Evolutionary conservation across 2,797 vertebrate species (phyloP), one percentile per base, ranked within the genome.

Genomic region (Steatocranus sp.): DNA sequence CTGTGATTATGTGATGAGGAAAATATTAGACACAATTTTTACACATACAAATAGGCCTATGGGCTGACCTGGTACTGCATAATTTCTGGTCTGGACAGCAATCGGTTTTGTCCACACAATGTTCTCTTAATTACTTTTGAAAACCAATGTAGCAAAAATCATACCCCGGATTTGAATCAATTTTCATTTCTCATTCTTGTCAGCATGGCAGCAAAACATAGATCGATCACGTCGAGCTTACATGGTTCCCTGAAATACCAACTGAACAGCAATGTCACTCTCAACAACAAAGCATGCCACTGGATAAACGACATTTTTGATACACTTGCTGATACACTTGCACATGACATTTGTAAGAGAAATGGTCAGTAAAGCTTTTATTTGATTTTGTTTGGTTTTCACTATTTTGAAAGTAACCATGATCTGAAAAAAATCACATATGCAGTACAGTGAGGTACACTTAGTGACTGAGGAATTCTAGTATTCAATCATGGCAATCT

Each of bases 141-240:
- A 85, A 90, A 80, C 41, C 63, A 15, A 7, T n/a, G 48, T 9
- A 74, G 78, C 82, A 87, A 58, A 88, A 92, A 89, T 85, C 87
- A 79, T 50, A 78, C 82, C 48, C 86, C 78, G 89, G 85, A 89
- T 92, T 92, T 89, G 86, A 93, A 95, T 95, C 92, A 89, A 93
- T 94, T 94, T 90, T 89, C 91, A 94, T 95, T 91, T 92, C 89
- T 90, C 86, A 70, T 85, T 89, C 81, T 76, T 54, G 61, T 61
- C 85, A 36, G 79, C 83, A 53, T 81, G 89, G 90, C 50, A 58
- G 79, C 54, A 20, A 79, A 77, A 79, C 43, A 38, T 1, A 46
- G 38, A 89, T 92, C 68, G 82, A 92, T 91, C 80, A 48, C 38
- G 83, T 63, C 49, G 79, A 82, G 87, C 78, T 80, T 53, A 81